Evolutionary conservation across 2,113 vertebrate genomes (phyloP), one percentile per base, ranked within the genome.

Genomic region (Hippocampus guttulatus): DNA sequence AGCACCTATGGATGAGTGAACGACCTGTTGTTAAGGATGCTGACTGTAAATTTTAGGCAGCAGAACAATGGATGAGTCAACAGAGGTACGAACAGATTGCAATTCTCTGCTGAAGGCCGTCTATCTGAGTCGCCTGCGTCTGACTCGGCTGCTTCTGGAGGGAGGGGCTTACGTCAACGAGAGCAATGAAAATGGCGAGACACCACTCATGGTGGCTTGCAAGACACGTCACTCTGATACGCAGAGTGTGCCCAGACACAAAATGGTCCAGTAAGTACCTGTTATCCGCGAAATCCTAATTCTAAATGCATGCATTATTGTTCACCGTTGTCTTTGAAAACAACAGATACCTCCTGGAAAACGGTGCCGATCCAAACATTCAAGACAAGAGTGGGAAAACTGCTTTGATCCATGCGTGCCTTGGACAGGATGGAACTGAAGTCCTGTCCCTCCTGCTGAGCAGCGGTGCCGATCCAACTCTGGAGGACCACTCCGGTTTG

Each of bases 381-480:
- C 96, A 96, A 80, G 96, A 96, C 88, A 98, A 95, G 80, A 91
- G 86, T 0, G 96, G 96, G 8, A 95, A 94, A 86, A 96, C 95
- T 0, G 95, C 96, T 3, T 62, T 98, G 84, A 96, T 97, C 93
- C 96, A 97, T 0, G 94, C 94, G 0, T 98, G 95, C 75, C 45
- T 94, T 27, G 94, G 93, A 64, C 91, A 88, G 68, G 92, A 93
- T 0, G 95, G 93, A 2, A 78, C 91, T 1, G 93, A 95, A 30
- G 91, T 96, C n/a, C 85, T 95, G 7, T 92, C 93, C 1, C 87
- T 96, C 76, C 91, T 98, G 4, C 82, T 98, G 43, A 77, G 80
- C 68, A 93, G 85, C 0, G 95, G 94, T 2, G 95, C 96, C 0
- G 95, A 98, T 82, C 93, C 94, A 38, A 95, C 93, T 81, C 84